Evolutionary conservation across 2,113 vertebrate genomes (phyloP), one percentile per base, ranked within the genome.

Genomic region (Crotalus helleri): DNA sequence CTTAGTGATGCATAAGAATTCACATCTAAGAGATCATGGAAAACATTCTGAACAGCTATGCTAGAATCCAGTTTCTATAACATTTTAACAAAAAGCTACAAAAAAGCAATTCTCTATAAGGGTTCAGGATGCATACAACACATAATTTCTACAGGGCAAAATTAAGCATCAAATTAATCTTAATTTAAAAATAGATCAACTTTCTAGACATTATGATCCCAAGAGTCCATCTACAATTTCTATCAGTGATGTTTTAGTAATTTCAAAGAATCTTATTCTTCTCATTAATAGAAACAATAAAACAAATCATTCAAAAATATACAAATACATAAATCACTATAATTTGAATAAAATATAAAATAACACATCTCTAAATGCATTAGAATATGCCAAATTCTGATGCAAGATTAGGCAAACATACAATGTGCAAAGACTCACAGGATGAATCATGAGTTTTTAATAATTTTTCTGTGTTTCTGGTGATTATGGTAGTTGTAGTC

Each of bases 41-140:
- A 90, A 93, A 93, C 46, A 93, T 93, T 58, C 81, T 87, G n/a
- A 90, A 90, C 39, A 93, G 53, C n/a, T 74, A 93, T 85, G 44
- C 53, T 39, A 51, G 21, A 46, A 89, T 87, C 69, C 55, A 61
- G 55, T 46, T 61, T 86, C 39, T n/a, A 44, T 44, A 57, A 53
- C 74, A 90, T 74, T 49, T 93, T 93, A 90, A 93, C 44, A 15
- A 87, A 87, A 33, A 33, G 26, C 54, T 85, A 54, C 88, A 51
- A 29, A 89, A 88, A 92, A 49, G 85, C 33, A 51, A 87, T 49
- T 53, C 21, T 39, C 46, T 53, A 21, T 26, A 23, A 89, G 49
- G 51, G 17, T 89, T 92, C 19, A 85, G 46, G 17, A 89, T 90
- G 23, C 44, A 85, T 39, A 13, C 74, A 86, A 4, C 1, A 61